Evolutionary conservation across 2,113 vertebrate species (phyloP), one percentile per base, ranked within the genome.

Genomic region (Brevimyrus niger): DNA sequence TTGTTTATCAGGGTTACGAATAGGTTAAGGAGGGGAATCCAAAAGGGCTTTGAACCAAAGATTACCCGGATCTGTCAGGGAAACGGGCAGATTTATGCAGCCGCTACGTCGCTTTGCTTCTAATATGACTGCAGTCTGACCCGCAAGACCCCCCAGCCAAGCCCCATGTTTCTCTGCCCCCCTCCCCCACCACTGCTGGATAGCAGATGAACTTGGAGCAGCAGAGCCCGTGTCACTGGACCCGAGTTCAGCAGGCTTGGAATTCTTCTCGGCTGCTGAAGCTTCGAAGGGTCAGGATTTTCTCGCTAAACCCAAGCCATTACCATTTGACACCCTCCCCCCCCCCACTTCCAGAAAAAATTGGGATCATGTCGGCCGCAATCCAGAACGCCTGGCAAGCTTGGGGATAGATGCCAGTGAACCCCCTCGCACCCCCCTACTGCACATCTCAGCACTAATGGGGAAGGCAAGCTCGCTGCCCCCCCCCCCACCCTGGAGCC

Each of bases 51-150:
- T 89, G 76, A 89, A 84, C 35, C 55, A 31, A 58, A 65, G 55
- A 85, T 85, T 47, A 58, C 5, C 53, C 48, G 21, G 50, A 53
- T 89, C 31, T 23, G 50, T 38, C 31, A 42, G 48, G 51, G 73
- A 83, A 38, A 44, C n/a, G 23, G 27, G 51, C 80, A 85, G 88
- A 89, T 89, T 89, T 89, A 89, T 85, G 88, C 13, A 31, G 35
- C 21, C 50, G 17, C 51, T 46, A 46, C 15, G 35, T 46, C 38
- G 35, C 15, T 50, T n/a, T 4, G 65, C 6, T 51, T 88, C 31
- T 35, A 15, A 50, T n/a, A 27, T 51, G 69, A 61, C 80, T 58
- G 76, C 21, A 89, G 53, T 38, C 17, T 44, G 50, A 89, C 88
- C 53, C 38, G 4, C 4, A 6, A 55, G 87, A 44, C 35, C 7